Evolutionary conservation across 2,888 invertebrate genomes (phyloP).

Genomic region (Philereme transversata): DNA sequence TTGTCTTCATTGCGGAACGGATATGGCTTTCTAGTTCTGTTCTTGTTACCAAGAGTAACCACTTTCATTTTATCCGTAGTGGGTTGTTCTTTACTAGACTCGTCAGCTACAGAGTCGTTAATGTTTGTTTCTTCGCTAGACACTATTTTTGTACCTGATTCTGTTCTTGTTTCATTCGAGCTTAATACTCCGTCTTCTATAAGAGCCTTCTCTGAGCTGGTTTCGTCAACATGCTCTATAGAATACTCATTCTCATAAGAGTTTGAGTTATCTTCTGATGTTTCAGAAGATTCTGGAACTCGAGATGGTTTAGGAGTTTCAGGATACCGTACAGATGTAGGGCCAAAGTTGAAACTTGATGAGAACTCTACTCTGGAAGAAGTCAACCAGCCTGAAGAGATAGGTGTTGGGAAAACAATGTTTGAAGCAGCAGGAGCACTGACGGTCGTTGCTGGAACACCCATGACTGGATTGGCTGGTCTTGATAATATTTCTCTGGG

Average conservation of each 20-base stretch:
- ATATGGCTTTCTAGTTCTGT: slow-evolving; percentile 72
- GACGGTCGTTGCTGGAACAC: slow-evolving; percentile 47
- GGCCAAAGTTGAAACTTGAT: slow-evolving; percentile 69
- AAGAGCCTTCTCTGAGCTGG: slow-evolving; percentile 50
- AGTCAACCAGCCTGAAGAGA: slow-evolving; percentile 76
- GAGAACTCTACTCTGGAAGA: slow-evolving; percentile 74
- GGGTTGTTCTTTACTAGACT: slow-evolving; percentile 59
- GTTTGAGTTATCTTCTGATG: slow-evolving; percentile 55
- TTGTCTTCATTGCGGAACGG: slow-evolving; percentile 63
- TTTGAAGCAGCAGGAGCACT: slow-evolving; percentile 50
- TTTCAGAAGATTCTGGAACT: slow-evolving; percentile 44
- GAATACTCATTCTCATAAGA: slow-evolving; percentile 63
- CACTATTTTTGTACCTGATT: slow-evolving; percentile 44
- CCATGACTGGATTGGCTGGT: slow-evolving; percentile 47
- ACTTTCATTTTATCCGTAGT: slow-evolving; percentile 62
- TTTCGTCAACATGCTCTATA: slow-evolving; percentile 52
- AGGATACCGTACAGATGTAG: slow-evolving; percentile 66
- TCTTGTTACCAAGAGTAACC: slow-evolving; percentile 57
- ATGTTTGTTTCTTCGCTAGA: slow-evolving; percentile 43
- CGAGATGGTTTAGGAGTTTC: slow-evolving; percentile 50
- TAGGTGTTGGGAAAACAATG: slow-evolving; percentile 72
- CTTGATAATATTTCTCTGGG: slow-evolving; percentile 61
- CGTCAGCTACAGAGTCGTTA: slow-evolving; percentile 46
- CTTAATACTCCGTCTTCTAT: slow-evolving; percentile 44
- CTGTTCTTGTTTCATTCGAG: slow-evolving; percentile 50